Base-by-base conservation (phyloP, 2,797 vertebrate species). In the Scarus forsteni region DNA sequence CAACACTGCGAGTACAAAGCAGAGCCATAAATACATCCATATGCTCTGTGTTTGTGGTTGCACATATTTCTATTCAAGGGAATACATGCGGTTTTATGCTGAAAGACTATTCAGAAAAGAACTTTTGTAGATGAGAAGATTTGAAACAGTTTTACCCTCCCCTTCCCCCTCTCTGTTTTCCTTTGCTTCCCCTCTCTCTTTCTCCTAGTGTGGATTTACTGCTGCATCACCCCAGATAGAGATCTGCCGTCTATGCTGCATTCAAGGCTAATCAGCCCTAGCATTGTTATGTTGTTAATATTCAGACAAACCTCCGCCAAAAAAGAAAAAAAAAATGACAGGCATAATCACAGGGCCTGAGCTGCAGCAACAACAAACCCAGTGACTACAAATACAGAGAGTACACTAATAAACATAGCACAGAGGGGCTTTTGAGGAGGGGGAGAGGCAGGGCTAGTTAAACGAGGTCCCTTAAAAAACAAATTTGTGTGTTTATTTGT, bases 41-140 rank as follows among this genome's bases (percentile, higher is more conserved):
- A 92, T 94, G 93, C 85, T 85, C 85, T 83, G 70, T 90, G 90
- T 93, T 93, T 94, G 91, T 91, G 92, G 93, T 83, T 88, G 77
- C 62, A 84, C 90, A 92, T 90, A 92, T 91, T 93, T 93, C 92
- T 91, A 86, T 88, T 90, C 86, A 87, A 88, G 85, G 89, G 88
- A 92, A 92, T 92, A 92, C 90, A 93, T 88, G 91, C 71, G 84
- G 90, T 88, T 93, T 92, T 76, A 84, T 87, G 84, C 87, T 86
- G 81, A 91, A 91, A 92, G 88, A 86, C 86, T 88, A 91, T 92
- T 93, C 85, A 91, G 80, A 92, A 89, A 90, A 88, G 83, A 91
- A 89, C 87, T 87, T 92, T 90, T 92, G 90, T 92, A 91, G 92
- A 92, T 92, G 81, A 89, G 81, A 90, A 87, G 87, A 92, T 94